phyloP scores from a whole-genome alignment of 2,797 vertebrate species.

The Sebastes baramenuke region DNA sequence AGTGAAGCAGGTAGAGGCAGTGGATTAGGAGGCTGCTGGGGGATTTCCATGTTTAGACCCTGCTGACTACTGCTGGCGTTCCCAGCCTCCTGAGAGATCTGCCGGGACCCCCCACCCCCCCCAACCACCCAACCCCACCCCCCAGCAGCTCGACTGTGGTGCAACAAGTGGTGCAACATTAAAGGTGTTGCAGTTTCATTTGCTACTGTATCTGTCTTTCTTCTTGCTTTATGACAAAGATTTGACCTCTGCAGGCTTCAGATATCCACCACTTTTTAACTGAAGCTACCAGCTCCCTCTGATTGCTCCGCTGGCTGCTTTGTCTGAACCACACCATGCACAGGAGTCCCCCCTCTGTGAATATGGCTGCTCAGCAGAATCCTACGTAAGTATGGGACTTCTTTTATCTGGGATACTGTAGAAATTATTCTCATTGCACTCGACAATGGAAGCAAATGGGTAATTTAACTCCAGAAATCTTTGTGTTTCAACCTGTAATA shows the following conservation, averaged over 20 bases:
- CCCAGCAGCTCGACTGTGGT: slow-evolving; percentile 15
- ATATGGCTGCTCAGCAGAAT: slow-evolving; percentile 27
- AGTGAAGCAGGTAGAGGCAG: slow-evolving; percentile 27
- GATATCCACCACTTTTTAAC: not conserved
- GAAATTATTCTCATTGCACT: not conserved
- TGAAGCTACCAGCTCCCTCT: not conserved
- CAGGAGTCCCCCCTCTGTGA: slow-evolving; percentile 9
- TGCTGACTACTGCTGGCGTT: slow-evolving; percentile 38
- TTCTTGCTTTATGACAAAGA: not conserved
- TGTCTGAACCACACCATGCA: slow-evolving; percentile 36
- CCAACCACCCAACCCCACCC: not conserved
- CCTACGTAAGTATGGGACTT: slow-evolving; percentile 42
- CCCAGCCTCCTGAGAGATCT: slow-evolving; percentile 15
- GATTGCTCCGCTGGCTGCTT: not conserved
- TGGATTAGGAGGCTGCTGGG: slow-evolving; percentile 10
- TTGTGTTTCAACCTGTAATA: not conserved
- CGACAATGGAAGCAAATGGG: not conserved
- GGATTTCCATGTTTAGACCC: slow-evolving; percentile 67
- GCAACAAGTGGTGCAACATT: slow-evolving; percentile 11
- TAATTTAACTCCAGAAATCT: not conserved
- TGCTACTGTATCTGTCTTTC: not conserved
- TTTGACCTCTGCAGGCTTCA: not conserved
- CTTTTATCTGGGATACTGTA: not conserved
- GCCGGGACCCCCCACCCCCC: not conserved
- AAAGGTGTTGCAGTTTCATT: slow-evolving; percentile 21